These are phyloP conservation scores for Cephus cinctus DNA, from an alignment of 1,140 invertebrate genomes.

Conservation along the genomic window DNA sequence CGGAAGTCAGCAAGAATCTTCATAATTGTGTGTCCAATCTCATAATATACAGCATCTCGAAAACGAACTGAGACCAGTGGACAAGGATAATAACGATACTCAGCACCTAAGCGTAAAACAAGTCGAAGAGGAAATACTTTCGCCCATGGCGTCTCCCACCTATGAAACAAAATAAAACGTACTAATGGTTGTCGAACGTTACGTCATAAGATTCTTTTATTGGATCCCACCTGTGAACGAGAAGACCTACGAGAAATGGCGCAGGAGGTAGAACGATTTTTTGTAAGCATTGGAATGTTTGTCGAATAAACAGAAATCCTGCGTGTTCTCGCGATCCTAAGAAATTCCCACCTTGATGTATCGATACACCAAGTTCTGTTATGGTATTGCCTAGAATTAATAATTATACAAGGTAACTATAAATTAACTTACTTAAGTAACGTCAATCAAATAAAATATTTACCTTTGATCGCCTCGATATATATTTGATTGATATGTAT, in stretches of 20 bases:
- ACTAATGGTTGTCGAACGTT: background rate
- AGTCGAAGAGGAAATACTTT: conserved; percentile 80
- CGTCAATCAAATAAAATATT: conserved; percentile 15
- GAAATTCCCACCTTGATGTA: conserved; percentile 63
- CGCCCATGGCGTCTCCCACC: conserved; percentile 87
- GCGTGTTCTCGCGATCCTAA: conserved; percentile 80
- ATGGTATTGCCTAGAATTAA: conserved; percentile 66
- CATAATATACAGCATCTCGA: conserved; percentile 79
- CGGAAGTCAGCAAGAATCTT: conserved; percentile 86
- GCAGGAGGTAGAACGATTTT: conserved; percentile 73
- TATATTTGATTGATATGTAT: conserved; percentile 75
- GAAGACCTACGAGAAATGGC: conserved; percentile 77
- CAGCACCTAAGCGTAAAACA: conserved; percentile 78
- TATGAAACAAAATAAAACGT: conserved; percentile 24
- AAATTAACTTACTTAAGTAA: conserved; percentile 11
- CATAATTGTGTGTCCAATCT: conserved; percentile 90
- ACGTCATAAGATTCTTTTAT: conserved; percentile 1
- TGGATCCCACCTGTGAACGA: conserved; percentile 69
- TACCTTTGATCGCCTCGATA: conserved; percentile 76
- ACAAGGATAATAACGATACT: conserved; percentile 87
- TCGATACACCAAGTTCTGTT: conserved; percentile 71
- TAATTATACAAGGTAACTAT: conserved; percentile 4
- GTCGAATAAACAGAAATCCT: conserved; percentile 81
- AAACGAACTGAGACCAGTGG: conserved; percentile 79
- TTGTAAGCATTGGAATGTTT: conserved; percentile 81